Evolutionary conservation across 2,113 vertebrate species (phyloP), one percentile per base, ranked within the genome.

Genomic region (Orcinus orca): DNA sequence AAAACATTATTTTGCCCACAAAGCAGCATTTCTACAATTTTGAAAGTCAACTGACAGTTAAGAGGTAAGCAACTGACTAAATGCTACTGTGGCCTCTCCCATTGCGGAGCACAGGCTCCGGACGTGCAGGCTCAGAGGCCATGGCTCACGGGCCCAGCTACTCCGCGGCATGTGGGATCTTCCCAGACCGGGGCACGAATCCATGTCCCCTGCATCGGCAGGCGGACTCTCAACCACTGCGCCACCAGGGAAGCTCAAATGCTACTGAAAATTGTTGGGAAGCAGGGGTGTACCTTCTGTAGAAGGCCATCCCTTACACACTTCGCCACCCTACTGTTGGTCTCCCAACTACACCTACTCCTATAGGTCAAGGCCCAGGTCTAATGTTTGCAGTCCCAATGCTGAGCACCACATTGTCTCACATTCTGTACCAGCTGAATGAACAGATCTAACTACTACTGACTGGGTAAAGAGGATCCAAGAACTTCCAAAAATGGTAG

Each of bases 401-500:
- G 26, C 25, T 87, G 58, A 86, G 26, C 26, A 63, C 31, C 26
- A 68, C 41, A 85, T 12, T 38, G 5, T 60, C 33, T 94, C 50
- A 84, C 41, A 91, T 44, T 76, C 44, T 62, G 71, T 4, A 67
- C 1, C 6, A 23, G 65, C 6, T 71, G 55, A 97, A 93, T 7
- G 26, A 94, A 93, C 33, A 92, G 14, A 81, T 74, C 5, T 8
- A 92, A 88, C 36, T 65, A 41, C 29, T n/a, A 21, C 53, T 44
- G 63, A 96, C 1, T 38, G 3, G 6, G 26, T 79, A n/a, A 86
- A 94, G 50, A 2, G 20, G 63, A 84, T 50, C 85, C 58, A 86
- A 70, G 47, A 96, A 83, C n/a, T 94, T 83, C 60, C 77, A 80
- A 91, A 95, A 92, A 36, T 10, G 9, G 17, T 70, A 79, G 26